Conservation (phyloP, 2,113 vertebrate genomes). For the Scomber scombrus region DNA sequence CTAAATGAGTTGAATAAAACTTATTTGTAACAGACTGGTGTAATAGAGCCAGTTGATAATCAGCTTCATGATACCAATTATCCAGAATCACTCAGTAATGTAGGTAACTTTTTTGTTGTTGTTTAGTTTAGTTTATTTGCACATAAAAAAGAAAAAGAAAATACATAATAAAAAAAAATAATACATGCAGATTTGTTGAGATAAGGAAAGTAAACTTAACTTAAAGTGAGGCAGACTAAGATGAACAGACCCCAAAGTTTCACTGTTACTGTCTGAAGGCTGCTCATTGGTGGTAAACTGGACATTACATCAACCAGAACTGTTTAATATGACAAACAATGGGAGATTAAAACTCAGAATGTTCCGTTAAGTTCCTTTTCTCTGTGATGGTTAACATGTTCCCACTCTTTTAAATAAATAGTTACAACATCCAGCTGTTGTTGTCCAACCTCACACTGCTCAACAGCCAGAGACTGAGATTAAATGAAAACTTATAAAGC, state of each 20-base stretch:
- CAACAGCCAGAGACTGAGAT: too few species aligned
- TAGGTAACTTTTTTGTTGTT: neutral
- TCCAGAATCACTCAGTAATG: neutral
- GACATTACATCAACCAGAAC: neutral
- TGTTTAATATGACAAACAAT: too few species aligned
- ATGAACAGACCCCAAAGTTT: neutral
- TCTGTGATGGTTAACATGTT: neutral
- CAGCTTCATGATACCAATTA: neutral
- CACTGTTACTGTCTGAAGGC: neutral
- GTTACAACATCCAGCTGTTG: neutral
- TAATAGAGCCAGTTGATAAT: too few species aligned
- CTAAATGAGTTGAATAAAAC: neutral
- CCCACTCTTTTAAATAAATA: neutral
- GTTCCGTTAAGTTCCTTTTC: neutral
- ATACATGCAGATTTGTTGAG: too few species aligned
- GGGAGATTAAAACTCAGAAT: neutral
- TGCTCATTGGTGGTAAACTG: too few species aligned
- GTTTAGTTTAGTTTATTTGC: too few species aligned
- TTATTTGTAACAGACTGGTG: neutral
- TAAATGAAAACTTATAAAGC: slow-evolving; percentile 16
- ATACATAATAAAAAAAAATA: too few species aligned
- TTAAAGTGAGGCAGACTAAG: neutral
- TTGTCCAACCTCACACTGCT: neutral
- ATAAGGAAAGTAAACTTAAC: too few species aligned
- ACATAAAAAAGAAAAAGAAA: too few species aligned